Evolutionary conservation across 2,888 invertebrate species (phyloP).

Genomic region (Lasius fuliginosus): DNA sequence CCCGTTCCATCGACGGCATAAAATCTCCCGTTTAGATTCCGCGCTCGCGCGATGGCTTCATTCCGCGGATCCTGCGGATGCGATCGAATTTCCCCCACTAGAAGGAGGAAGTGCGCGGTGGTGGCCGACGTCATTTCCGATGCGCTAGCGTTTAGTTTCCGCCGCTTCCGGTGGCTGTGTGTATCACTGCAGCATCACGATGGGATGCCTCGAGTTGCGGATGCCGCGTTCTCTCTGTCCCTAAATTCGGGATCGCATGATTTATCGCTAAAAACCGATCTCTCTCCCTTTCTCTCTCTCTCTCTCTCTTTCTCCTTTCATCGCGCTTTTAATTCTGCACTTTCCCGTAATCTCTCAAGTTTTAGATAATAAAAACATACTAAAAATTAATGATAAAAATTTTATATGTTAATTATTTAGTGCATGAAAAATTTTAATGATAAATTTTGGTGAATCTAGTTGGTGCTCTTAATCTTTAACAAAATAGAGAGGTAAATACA

Average conservation of each 20-base stretch:
- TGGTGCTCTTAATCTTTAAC: neutral
- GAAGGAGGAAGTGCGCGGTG: constrained; percentile 80
- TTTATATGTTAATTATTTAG: neutral
- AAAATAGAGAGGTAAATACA: neutral
- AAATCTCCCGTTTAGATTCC: constrained; percentile 61
- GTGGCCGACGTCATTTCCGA: constrained; percentile 83
- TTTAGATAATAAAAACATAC: neutral
- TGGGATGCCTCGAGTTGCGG: constrained; percentile 28
- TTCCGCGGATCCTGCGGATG: constrained; percentile 45
- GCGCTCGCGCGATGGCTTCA: constrained; percentile 28
- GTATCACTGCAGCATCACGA: constrained; percentile 80
- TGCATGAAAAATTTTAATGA: neutral
- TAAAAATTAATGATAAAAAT: neutral
- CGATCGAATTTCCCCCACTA: constrained; percentile 69
- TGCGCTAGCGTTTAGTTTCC: constrained; percentile 83
- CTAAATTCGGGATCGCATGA: constrained; percentile 16
- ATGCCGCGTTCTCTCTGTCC: neutral
- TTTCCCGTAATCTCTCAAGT: neutral
- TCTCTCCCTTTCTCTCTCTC: constrained; percentile 7
- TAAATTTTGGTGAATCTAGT: neutral
- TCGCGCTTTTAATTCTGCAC: neutral
- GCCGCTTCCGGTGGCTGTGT: constrained; percentile 80
- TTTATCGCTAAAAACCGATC: constrained; percentile 32
- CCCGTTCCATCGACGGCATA: constrained; percentile 51
- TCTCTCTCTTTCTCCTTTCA: neutral